These are phyloP conservation scores for Hyperopisus bebe DNA, from an alignment of 2,113 vertebrate genomes.

Conservation along the genomic window DNA sequence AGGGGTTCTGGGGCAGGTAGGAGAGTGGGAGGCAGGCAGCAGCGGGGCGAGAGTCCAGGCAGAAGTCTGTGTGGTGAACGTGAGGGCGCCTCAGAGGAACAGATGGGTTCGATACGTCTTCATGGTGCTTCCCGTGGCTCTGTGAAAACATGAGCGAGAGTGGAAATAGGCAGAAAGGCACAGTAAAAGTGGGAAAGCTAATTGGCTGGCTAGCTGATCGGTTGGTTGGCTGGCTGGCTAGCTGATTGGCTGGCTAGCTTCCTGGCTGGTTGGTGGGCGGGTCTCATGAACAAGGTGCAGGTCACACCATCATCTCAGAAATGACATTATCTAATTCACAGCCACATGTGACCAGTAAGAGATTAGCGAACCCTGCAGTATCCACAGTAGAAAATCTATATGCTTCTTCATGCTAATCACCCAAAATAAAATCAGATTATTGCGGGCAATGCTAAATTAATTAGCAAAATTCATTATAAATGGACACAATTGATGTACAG, in stretches of 20 bases:
- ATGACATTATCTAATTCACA: neutral
- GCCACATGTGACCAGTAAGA: neutral
- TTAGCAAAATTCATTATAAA: neutral
- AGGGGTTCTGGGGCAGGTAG: constrained; percentile 65
- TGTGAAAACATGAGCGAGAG: constrained; percentile 48
- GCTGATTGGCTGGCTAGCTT: neutral
- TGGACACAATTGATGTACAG: neutral
- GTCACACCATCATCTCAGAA: neutral
- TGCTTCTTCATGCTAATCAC: neutral
- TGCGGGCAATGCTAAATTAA: neutral
- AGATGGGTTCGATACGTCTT: constrained; percentile 66
- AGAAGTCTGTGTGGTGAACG: constrained; percentile 53
- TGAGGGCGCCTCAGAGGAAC: constrained; percentile 70
- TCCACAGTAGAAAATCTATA: neutral
- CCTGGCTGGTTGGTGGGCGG: neutral
- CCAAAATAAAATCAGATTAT: neutral
- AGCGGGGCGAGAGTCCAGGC: constrained; percentile 57
- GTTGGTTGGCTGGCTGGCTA: neutral
- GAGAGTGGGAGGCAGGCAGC: constrained; percentile 55
- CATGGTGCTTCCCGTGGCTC: constrained; percentile 68
- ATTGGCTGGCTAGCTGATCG: neutral
- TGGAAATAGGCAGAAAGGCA: neutral
- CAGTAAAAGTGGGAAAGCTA: neutral
- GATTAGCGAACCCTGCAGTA: neutral
- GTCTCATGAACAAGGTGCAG: neutral